Evolutionary conservation across 2,888 invertebrate genomes (phyloP), one percentile per base, ranked within the genome.

Genomic region (Acanthosepion esculentum): DNA sequence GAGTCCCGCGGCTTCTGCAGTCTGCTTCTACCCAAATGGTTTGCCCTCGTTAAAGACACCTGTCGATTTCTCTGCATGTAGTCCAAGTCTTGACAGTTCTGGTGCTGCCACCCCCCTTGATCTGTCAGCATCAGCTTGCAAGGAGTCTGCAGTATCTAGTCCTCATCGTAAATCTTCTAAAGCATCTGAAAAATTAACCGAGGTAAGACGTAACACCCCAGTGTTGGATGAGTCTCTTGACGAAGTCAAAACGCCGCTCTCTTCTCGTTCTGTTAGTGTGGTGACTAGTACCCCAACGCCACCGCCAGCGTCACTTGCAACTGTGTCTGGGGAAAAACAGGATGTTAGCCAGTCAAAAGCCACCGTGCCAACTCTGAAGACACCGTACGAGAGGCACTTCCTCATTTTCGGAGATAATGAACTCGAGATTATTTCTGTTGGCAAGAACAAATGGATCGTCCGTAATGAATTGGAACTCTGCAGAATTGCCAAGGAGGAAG

Each of bases 341-440:
- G 91, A 91, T 48, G 33, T 55, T 29, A 55, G 29, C 41, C 94
- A 94, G 26, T 41, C 92, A 41, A 94, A 93, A 59, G 48, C 59
- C 93, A 41, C 91, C 18, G 23, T 94, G 50, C 94, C 94, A n/a
- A 94, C 94, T 29, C 95, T 94, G 50, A 96, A 95, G 94, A 94
- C 95, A 41, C 95, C 95, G n/a, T 97, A 97, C 95, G 96, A 96
- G 94, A 96, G 96, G 94, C 95, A 97, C 94, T 96, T 96, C 95
- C 95, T 97, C 92, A 94, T 97, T 18, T 96, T 96, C 95, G 96
- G 96, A 91, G 96, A 96, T 94, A 96, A 96, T 94, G 96, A 96
- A 94, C 95, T 96, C 48, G 97, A 97, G 95, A 97, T 97, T 64
- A 96, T 97, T 93, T 96, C 96, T 91, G 97, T 97, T 0, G 97